Base-by-base conservation (phyloP, 2,888 invertebrate species). In the Pandemis cinnamomeana region DNA sequence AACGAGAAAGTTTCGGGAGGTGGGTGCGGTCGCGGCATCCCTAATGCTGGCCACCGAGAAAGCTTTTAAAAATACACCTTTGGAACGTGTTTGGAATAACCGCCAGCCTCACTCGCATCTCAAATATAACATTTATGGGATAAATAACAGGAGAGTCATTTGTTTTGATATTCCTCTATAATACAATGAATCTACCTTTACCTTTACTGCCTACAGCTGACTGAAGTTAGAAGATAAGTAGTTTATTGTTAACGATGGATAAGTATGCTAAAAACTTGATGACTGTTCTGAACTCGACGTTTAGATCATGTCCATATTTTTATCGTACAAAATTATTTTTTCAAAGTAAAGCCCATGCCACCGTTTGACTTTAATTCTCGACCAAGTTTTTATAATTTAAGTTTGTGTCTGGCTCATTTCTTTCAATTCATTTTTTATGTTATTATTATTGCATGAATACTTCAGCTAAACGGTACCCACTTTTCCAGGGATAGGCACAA, bases 1-100 rank as follows among this genome's bases (percentile, higher is more conserved):
- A 86, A 84, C 86, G 89, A 84, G 84, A 91, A 93, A 93, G 89
- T 93, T 93, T 90, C 82, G 81, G 87, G 85, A 80, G 86, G 84
- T 85, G 86, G 85, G 81, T 81, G 87, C 87, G 84, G 84, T 83
- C 83, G 88, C 83, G 83, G 91, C 91, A 88, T 89, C 89, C 89
- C 88, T 89, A 91, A 92, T 89, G 88, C 86, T 80, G 89, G 86
- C 90, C 89, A 89, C 87, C 88, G 89, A 89, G 83, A 90, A 92
- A 91, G 88, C 89, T 89, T 89, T 93, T 91, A 91, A 94, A 93
- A 93, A 92, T 91, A 92, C 91, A 92, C 91, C 91, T 91, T 90
- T 85, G 84, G 80, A 84, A 92, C 93, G 93, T 93, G 94, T 88
- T 84, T 78, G 78, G 93, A 93, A 93, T 94, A 91, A 93, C 85